Conservation (phyloP, 2,888 invertebrate species). For the Rotaria magnacalcarata region DNA sequence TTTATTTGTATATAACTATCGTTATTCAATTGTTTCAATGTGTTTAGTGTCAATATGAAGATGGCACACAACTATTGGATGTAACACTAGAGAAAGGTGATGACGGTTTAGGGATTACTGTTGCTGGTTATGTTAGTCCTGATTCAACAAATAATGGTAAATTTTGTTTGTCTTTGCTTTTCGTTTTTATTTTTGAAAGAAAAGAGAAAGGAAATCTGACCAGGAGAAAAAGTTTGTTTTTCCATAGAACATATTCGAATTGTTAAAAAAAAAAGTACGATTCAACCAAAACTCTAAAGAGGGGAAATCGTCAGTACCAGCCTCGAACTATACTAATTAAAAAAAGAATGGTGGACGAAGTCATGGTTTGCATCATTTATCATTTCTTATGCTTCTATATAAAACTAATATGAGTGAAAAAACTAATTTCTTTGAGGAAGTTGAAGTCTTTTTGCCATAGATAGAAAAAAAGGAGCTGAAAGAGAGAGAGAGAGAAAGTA, state of each 20-base stretch:
- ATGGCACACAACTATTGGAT: constrained; percentile 66
- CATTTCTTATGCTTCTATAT: not conserved
- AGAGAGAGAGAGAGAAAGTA: not conserved
- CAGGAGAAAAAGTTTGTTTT: too few species aligned
- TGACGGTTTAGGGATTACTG: constrained; percentile 64
- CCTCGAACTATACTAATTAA: too few species aligned
- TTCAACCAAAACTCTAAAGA: too few species aligned
- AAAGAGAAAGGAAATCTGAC: too few species aligned
- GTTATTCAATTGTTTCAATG: not conserved
- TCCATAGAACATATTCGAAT: too few species aligned
- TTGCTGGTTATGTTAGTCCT: constrained; percentile 68
- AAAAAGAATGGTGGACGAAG: not conserved
- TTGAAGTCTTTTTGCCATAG: too few species aligned
- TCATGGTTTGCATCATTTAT: not conserved
- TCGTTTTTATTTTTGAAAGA: not conserved
- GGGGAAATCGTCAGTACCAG: too few species aligned
- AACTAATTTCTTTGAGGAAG: not conserved
- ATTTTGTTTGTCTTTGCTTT: not conserved
- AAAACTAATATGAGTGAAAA: not conserved
- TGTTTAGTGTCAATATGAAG: constrained; percentile 30
- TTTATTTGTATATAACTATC: not conserved
- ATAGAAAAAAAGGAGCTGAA: too few species aligned
- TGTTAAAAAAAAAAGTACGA: too few species aligned
- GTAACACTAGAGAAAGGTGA: constrained; percentile 57
- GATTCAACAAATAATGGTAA: constrained; percentile 34